A percentile compares a stretch with the other conserved stretches of the same genome.
These are phyloP conservation scores for Calidris pygmaea DNA, from an alignment of 2,113 vertebrate genomes.

Conservation along the genomic window DNA sequence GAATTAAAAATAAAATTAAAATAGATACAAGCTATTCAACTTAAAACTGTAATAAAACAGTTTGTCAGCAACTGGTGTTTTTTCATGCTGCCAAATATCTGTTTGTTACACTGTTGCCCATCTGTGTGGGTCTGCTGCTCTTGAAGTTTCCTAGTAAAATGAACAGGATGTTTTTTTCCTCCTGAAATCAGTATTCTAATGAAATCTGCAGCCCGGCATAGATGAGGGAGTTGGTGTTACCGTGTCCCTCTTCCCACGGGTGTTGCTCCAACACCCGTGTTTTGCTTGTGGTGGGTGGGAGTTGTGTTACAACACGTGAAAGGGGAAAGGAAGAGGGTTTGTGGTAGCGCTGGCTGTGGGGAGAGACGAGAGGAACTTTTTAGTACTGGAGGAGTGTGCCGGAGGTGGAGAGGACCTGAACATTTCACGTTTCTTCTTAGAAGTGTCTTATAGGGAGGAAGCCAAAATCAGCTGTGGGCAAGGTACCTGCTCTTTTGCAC, in stretches of 20 bases:
- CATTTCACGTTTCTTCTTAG: fast-evolving
- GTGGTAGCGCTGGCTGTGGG: fast-evolving
- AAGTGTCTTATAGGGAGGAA: background rate
- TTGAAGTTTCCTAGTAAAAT: background rate
- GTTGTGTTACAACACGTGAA: fast-evolving
- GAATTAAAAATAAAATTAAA: background rate
- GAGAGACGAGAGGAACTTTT: background rate
- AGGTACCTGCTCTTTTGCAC: background rate
- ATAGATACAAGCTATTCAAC: background rate
- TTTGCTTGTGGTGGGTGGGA: background rate
- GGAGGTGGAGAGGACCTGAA: background rate
- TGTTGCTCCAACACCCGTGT: background rate
- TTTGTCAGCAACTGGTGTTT: background rate
- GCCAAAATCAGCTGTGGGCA: background rate
- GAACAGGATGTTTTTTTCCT: background rate
- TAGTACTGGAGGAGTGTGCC: background rate
- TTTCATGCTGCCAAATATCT: background rate
- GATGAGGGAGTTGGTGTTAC: background rate
- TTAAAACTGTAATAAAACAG: background rate
- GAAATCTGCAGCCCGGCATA: background rate
- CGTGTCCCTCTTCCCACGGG: background rate
- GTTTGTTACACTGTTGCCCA: background rate
- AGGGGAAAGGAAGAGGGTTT: background rate
- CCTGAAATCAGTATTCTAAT: background rate
- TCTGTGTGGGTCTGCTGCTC: background rate